These are phyloP conservation scores for Parus major DNA, from an alignment of 2,113 vertebrate genomes.

Conservation along the genomic window DNA sequence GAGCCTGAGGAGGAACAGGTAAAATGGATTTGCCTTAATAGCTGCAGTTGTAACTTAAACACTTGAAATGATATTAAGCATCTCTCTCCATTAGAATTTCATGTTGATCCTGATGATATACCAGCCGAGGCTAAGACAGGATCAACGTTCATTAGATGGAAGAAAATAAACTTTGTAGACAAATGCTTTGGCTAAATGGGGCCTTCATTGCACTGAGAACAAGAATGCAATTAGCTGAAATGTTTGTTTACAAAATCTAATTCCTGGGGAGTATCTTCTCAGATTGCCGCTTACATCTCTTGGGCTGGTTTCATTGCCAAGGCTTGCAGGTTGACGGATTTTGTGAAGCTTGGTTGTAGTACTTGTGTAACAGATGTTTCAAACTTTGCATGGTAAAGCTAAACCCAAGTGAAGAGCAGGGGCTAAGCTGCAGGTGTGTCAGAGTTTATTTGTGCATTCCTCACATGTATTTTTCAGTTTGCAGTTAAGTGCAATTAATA, in stretches of 20 bases:
- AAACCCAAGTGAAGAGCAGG: background rate
- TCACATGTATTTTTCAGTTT: background rate
- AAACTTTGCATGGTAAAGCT: background rate
- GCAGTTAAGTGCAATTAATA: background rate
- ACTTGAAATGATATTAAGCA: constrained; percentile 24
- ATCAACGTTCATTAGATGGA: constrained; percentile 48
- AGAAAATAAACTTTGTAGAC: constrained; percentile 53
- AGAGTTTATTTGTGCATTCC: background rate
- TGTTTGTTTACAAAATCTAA: constrained; percentile 72
- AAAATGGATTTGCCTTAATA: constrained; percentile 47
- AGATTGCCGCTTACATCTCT: constrained; percentile 33
- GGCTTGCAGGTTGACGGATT: constrained; percentile 38
- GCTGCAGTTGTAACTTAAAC: constrained; percentile 53
- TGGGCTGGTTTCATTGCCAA: constrained; percentile 43
- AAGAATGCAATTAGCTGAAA: constrained; percentile 75
- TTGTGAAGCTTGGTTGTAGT: background rate
- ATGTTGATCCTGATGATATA: constrained; percentile 35
- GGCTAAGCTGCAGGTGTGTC: background rate
- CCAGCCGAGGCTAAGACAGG: constrained; percentile 30
- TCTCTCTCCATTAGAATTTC: constrained; percentile 42
- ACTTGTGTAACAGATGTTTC: background rate
- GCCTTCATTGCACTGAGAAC: constrained; percentile 62
- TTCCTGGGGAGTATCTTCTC: constrained; percentile 67
- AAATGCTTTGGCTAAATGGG: constrained; percentile 61
- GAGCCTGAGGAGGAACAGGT: constrained; percentile 33